Evolutionary conservation across 2,888 invertebrate genomes (phyloP).

Genomic region (Ormyrus pomaceus): DNA sequence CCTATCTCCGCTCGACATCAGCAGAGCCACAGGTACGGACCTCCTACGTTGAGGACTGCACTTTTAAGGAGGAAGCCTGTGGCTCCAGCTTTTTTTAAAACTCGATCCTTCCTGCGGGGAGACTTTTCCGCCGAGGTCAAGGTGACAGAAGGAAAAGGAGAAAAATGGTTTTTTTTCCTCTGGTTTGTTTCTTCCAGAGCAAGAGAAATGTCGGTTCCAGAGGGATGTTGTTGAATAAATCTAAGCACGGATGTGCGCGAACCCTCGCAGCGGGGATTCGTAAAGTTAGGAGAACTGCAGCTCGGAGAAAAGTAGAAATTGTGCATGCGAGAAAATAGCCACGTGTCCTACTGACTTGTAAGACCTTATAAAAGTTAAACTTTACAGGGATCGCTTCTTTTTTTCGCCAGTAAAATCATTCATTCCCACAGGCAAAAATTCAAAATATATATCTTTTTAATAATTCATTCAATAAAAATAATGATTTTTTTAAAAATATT

Average conservation of each 20-base stretch:
- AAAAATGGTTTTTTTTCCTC: slow-evolving; percentile 11
- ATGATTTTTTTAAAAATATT: too few species aligned
- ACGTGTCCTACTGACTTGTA: neutral
- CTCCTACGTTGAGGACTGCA: slow-evolving; percentile 29
- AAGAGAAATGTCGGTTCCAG: slow-evolving; percentile 15
- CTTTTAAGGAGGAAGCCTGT: slow-evolving; percentile 30
- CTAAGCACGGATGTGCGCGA: slow-evolving; percentile 47
- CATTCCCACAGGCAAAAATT: too few species aligned
- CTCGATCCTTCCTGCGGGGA: neutral
- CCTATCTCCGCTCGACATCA: slow-evolving; percentile 23
- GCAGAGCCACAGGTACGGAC: slow-evolving; percentile 32
- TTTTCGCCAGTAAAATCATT: too few species aligned
- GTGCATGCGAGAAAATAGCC: neutral
- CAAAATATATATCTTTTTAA: too few species aligned
- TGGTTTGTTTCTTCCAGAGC: neutral
- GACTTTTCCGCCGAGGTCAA: slow-evolving; percentile 35
- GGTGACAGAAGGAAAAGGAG: slow-evolving; percentile 5
- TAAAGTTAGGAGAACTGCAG: slow-evolving; percentile 13
- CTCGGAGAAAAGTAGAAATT: slow-evolving; percentile 30
- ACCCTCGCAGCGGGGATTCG: slow-evolving; percentile 63
- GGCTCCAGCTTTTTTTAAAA: neutral
- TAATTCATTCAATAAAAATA: too few species aligned
- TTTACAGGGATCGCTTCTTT: too few species aligned
- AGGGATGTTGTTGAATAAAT: slow-evolving; percentile 51
- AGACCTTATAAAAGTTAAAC: too few species aligned